phyloP scores from a whole-genome alignment of 1,140 invertebrate genomes.

The Drosophila ercepeae region DNA sequence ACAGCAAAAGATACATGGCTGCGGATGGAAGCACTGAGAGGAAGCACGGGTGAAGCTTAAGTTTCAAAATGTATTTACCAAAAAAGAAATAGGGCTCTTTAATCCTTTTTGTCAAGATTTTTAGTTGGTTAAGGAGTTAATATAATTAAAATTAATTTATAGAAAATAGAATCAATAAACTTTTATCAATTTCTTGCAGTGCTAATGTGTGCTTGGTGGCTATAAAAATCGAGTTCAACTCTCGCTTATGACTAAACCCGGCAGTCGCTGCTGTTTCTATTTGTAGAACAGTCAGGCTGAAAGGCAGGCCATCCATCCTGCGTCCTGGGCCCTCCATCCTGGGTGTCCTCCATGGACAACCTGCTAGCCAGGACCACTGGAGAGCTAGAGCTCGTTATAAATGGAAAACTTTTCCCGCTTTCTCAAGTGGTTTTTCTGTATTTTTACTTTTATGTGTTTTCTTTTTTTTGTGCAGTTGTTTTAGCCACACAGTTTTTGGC shows the following conservation, averaged over 20 bases:
- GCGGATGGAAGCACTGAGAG: constrained; percentile 5
- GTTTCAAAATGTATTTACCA: too few relatives aligned
- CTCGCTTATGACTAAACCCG: constrained; percentile 33
- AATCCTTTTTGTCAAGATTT: too few relatives aligned
- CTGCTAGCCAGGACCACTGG: constrained; percentile 23
- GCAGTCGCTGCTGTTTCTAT: constrained; percentile 34
- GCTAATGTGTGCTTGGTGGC: constrained; percentile 7
- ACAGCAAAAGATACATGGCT: constrained; percentile 37
- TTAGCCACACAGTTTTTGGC: constrained; percentile 20
- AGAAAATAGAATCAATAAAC: too few relatives aligned
- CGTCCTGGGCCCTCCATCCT: constrained; percentile 13
- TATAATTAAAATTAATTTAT: too few relatives aligned
- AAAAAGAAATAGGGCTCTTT: too few relatives aligned
- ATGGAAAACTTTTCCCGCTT: constrained; percentile 79
- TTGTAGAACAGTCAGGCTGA: constrained; percentile 23
- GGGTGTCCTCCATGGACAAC: constrained; percentile 13
- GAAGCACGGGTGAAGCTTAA: background rate
- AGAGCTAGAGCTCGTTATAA: constrained; percentile 75
- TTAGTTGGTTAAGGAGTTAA: too few relatives aligned
- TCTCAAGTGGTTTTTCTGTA: constrained; percentile 72
- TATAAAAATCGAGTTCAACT: constrained; percentile 33
- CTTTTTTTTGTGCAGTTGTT: constrained; percentile 7
- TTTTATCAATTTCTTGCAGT: constrained; percentile 4
- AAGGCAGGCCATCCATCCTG: constrained; percentile 24
- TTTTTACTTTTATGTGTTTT: constrained; percentile 33